Conservation (phyloP, 92 coral and sea anemone genomes). For the Galaxea fascicularis region DNA sequence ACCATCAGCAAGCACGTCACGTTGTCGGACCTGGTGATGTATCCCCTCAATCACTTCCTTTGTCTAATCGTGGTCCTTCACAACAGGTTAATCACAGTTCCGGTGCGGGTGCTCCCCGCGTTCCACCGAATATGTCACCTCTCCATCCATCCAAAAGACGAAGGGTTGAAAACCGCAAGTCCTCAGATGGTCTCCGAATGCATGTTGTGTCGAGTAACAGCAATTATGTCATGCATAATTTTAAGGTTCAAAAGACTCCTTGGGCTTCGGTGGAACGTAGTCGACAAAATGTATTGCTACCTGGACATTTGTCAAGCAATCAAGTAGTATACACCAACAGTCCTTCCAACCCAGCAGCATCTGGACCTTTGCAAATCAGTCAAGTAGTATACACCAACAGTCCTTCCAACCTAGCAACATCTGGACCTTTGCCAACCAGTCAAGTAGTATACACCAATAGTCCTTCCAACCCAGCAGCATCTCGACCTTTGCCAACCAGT, state of each 20-base stretch:
- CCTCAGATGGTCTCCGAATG: constrained; percentile 11
- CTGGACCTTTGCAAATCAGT: background rate
- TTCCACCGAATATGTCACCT: constrained; percentile 21
- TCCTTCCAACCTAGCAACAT: background rate
- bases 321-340: constrained; percentile 15
- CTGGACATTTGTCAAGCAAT: background rate
- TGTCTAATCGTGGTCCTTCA: constrained; percentile 1
- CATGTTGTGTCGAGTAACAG: constrained; percentile 27
- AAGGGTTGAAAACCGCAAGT: background rate
- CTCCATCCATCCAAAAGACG: constrained; percentile 9
- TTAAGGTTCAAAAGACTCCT: constrained; percentile 18
- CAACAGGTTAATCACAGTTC: background rate
- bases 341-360: background rate
- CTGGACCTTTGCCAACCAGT: background rate
- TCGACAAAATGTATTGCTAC: background rate
- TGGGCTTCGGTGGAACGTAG: background rate
- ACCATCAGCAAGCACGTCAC: background rate
- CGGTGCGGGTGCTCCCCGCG: background rate
- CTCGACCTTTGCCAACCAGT: background rate
- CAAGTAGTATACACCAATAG: constrained; percentile 16
- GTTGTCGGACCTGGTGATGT: background rate
- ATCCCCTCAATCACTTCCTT: background rate
- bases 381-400: constrained; percentile 15
- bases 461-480: background rate
- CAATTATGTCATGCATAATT: constrained; percentile 34